Conservation (phyloP, 1,140 invertebrate genomes). For the Eubasilissa regina region DNA sequence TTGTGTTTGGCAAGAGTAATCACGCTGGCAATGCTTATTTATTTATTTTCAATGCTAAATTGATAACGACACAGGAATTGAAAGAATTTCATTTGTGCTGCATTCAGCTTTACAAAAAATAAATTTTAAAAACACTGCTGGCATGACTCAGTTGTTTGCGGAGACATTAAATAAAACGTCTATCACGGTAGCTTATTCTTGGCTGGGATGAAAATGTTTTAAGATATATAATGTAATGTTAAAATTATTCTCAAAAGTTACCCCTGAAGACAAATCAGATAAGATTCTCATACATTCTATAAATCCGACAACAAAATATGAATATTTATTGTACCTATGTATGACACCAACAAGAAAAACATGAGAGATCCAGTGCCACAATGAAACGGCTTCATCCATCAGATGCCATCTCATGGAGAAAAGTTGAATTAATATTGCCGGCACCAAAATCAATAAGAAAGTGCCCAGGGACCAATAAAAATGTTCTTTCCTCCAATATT, state of each 20-base stretch:
- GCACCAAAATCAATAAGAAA: constrained; percentile 66
- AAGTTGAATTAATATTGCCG: constrained; percentile 67
- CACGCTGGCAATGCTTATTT: too few relatives aligned
- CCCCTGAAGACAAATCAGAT: neutral
- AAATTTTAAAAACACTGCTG: too few relatives aligned
- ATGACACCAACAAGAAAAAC: constrained; percentile 66
- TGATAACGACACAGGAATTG: too few relatives aligned
- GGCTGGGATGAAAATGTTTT: too few relatives aligned
- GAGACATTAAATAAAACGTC: too few relatives aligned
- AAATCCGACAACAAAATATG: neutral
- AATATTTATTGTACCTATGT: constrained; percentile 63
- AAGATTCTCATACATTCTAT: too few relatives aligned
- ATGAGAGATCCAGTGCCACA: constrained; percentile 65
- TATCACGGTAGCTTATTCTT: too few relatives aligned
- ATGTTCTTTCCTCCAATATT: constrained; percentile 66
- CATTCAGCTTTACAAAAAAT: too few relatives aligned
- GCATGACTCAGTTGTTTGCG: too few relatives aligned
- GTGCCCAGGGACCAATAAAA: constrained; percentile 67
- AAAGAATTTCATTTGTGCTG: too few relatives aligned
- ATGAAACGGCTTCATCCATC: constrained; percentile 63
- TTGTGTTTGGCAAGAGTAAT: too few relatives aligned
- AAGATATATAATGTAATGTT: neutral
- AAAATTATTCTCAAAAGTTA: neutral
- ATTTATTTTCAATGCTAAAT: too few relatives aligned
- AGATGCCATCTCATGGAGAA: constrained; percentile 70